A percentile compares a stretch with the other conserved stretches of the same genome.
Conservation (phyloP, 2,797 vertebrate species). For the Molossus alvarezi region DNA sequence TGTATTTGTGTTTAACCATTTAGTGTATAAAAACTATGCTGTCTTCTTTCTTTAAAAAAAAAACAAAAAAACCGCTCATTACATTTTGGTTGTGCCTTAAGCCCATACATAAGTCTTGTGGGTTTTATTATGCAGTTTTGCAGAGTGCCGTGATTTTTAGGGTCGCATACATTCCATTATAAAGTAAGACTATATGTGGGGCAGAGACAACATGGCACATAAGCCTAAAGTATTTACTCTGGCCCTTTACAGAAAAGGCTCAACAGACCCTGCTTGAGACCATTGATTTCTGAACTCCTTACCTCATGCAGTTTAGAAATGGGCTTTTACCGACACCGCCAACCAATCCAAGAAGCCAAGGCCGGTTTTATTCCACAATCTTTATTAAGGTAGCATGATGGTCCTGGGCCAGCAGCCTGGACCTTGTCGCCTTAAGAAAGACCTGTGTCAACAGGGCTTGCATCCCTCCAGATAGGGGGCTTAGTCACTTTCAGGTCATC, state of each 20-base stretch:
- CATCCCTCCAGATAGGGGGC: conserved; percentile 60
- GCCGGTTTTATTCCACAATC: conserved; percentile 70
- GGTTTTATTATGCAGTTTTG: background rate
- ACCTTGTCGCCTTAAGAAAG: conserved; percentile 81
- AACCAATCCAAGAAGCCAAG: conserved; percentile 34
- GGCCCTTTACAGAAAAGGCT: background rate
- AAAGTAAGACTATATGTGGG: background rate
- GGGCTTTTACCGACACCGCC: background rate
- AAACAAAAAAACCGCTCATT: background rate
- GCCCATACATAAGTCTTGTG: background rate
- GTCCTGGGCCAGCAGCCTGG: conserved; percentile 75
- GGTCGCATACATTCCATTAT: fast-evolving
- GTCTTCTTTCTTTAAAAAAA: background rate
- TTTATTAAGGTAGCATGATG: conserved; percentile 84
- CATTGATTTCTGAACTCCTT: background rate
- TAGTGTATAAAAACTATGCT: background rate
- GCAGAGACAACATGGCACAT: background rate
- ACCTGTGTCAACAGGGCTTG: conserved; percentile 80
- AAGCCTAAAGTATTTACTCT: background rate
- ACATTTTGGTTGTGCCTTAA: background rate
- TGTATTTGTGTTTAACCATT: background rate
- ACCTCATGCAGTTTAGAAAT: background rate
- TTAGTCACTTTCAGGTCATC: background rate
- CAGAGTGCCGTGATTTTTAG: background rate
- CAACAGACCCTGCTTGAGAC: background rate